Base-by-base conservation (phyloP, 2,888 invertebrate species). In the Cyclophora punctaria region DNA sequence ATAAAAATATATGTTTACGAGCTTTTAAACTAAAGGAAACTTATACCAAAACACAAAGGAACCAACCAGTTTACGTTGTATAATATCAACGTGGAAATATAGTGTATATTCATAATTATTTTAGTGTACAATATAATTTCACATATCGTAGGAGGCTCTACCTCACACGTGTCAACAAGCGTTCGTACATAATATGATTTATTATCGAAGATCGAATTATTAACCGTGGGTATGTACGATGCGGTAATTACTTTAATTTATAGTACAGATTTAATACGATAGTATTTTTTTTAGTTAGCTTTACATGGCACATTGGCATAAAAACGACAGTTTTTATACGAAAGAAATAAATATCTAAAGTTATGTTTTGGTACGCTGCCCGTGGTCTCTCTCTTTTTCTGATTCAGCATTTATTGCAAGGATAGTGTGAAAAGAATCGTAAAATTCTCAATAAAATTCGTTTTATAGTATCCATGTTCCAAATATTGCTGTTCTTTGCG, bases 331-430 rank as follows among this genome's bases (percentile, higher is more conserved):
- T 66, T 67, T 71, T 72, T 73, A 72, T 69, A 66, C 64, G 67
- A 62, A 59, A 59, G 63, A 64, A 72, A 71, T 74, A 75, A 76
- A 77, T 73, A 37, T 5, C 4, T 37, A 73, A 67, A 75, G 71
- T 71, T 75, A 77, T 75, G 75, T 78, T 77, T 76, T 69, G 69
- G 67, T 63, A 70, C 70, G 69, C 74, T 75, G 68, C 71, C 68
- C 74, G 75, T 76, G 74, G 75, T 71, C 72, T 71, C 69, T 71
- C 75, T 74, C 78, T 80, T 75, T 77, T 76, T 82, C 76, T 77
- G 78, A 82, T 80, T 84, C 76, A 71, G 67, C 79, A 69, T 83
- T 84, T 84, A 83, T 79, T 71, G 78, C 73, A 52, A 66, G 78
- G 73, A 81, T 82, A 79, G 80, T 78, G 74, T 67, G 72, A 77